phyloP scores from a whole-genome alignment of 2,888 invertebrate genomes.

The Agrochola lota region DNA sequence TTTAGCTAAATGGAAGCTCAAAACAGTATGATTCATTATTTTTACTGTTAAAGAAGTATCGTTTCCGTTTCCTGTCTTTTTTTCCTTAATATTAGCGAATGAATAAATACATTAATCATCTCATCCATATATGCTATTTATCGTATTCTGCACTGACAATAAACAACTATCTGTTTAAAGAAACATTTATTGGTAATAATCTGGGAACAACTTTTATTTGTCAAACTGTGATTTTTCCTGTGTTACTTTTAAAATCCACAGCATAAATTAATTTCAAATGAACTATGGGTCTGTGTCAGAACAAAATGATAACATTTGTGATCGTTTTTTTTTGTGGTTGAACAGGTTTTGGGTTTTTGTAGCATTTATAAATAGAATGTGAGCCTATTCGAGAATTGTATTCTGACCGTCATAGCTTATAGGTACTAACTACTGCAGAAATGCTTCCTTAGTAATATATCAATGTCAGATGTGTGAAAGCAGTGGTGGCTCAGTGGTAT shows the following conservation, averaged over 20 bases:
- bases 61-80: constrained; percentile 7
- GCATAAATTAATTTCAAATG: constrained; percentile 7
- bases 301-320: not conserved
- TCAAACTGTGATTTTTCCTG: not conserved
- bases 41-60: not conserved
- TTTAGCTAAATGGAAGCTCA: not conserved
- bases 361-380: not conserved
- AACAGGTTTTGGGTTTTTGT: too few relatives aligned
- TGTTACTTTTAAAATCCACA: not conserved
- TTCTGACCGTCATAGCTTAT: too few relatives aligned
- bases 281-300: not conserved
- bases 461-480: too few relatives aligned
- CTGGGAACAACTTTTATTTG: not conserved
- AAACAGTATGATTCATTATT: not conserved
- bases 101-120: constrained; percentile 33
- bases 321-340: not conserved
- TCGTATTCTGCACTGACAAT: constrained; percentile 6
- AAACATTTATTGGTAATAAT: constrained; percentile 23
- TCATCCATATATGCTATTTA: constrained; percentile 16
- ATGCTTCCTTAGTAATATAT: too few relatives aligned
- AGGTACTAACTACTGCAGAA: too few relatives aligned
- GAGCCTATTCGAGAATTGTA: not conserved
- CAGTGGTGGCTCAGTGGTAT: too few relatives aligned
- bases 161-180: constrained; percentile 7
- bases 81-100: not conserved